These are phyloP conservation scores for Aphelocoma californica DNA, from an alignment of 2,797 vertebrate species.

Conservation along the genomic window DNA sequence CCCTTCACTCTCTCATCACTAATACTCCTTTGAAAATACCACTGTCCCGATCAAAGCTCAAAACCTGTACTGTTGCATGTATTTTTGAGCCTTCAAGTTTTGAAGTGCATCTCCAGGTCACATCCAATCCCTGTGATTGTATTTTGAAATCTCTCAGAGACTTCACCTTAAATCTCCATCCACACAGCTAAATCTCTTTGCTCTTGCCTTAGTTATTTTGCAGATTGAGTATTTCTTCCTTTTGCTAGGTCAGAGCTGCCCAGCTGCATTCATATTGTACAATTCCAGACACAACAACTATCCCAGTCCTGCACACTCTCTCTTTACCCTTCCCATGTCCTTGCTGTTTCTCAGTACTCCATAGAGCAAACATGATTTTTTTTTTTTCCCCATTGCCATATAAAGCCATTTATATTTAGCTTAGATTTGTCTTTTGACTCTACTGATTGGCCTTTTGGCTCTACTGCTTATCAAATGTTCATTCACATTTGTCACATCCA, in stretches of 20 bases:
- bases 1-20: neutral
- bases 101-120: neutral
- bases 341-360: neutral
- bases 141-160: neutral
- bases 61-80: neutral
- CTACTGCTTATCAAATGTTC: neutral
- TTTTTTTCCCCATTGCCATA: neutral
- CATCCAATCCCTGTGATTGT: neutral
- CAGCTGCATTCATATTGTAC: fast-evolving
- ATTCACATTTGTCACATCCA: neutral
- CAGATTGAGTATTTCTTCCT: neutral
- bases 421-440: neutral
- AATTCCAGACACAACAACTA: neutral
- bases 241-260: neutral
- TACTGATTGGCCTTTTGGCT: neutral
- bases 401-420: neutral
- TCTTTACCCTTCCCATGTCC: neutral
- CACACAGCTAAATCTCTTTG: neutral
- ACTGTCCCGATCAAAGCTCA: neutral
- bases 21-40: neutral
- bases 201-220: neutral
- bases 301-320: neutral
- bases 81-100: neutral
- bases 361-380: neutral
- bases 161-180: neutral